Evolutionary conservation across 2,113 vertebrate species (phyloP).

Genomic region (Benitochromis conjunctus): DNA sequence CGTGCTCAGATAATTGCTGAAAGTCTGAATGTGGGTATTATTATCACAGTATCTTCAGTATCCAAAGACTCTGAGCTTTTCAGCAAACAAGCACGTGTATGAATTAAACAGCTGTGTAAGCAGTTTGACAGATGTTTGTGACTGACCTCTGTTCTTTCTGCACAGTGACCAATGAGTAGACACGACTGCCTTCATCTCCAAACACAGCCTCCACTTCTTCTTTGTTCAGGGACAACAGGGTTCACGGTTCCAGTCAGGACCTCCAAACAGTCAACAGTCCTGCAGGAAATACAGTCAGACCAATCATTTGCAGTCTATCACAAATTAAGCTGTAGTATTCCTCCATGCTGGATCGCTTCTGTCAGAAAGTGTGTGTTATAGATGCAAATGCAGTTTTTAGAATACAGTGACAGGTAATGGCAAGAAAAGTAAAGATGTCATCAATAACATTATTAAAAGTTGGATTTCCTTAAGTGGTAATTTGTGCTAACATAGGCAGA

Average conservation of each 20-base stretch:
- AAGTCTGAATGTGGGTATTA: neutral
- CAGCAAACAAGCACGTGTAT: neutral
- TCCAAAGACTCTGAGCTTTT: neutral
- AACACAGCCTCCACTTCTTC: slow-evolving; percentile 91
- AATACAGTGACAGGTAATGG: neutral
- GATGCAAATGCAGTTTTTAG: neutral
- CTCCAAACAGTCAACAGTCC: slow-evolving; percentile 85
- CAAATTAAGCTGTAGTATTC: neutral
- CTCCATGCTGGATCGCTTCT: neutral
- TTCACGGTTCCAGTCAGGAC: slow-evolving; percentile 85
- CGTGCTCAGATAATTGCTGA: neutral
- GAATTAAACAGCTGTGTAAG: neutral
- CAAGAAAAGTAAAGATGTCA: neutral
- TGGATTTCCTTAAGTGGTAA: neutral
- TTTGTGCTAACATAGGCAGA: neutral
- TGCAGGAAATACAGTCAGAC: slow-evolving; percentile 35
- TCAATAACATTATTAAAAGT: neutral
- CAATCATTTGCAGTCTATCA: neutral
- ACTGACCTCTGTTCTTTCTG: slow-evolving; percentile 86
- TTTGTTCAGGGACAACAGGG: slow-evolving; percentile 92
- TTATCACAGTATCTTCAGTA: neutral
- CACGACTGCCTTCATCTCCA: slow-evolving; percentile 84
- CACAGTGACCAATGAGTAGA: slow-evolving; percentile 85
- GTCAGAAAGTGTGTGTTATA: neutral
- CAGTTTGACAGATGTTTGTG: neutral